These are phyloP conservation scores for Erythrocercus mccallii DNA, from an alignment of 2,113 vertebrate genomes.

Conservation along the genomic window DNA sequence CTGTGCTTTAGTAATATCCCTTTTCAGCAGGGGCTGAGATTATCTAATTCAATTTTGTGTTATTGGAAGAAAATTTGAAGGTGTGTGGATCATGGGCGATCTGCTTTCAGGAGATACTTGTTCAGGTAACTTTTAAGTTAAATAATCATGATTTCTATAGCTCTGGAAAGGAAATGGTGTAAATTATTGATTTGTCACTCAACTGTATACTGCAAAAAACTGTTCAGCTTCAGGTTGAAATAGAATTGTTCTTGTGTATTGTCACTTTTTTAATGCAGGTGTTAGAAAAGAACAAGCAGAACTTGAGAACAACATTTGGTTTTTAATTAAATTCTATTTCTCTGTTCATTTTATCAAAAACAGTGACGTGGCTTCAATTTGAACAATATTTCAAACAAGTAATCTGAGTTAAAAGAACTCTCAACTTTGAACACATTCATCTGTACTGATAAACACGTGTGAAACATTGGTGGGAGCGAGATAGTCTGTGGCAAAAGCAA, in stretches of 20 bases:
- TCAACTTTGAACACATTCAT: not conserved
- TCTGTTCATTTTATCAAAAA: not conserved
- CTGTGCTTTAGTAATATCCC: not conserved
- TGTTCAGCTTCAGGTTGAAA: not conserved
- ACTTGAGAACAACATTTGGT: not conserved
- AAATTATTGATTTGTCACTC: not conserved
- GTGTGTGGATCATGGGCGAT: fast-evolving
- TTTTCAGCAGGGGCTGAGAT: not conserved
- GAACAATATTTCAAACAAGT: not conserved
- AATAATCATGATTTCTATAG: not conserved
- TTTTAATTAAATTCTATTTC: not conserved
- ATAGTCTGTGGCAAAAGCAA: not conserved
- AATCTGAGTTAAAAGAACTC: not conserved
- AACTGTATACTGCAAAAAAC: not conserved
- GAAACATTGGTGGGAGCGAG: not conserved
- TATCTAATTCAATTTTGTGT: not conserved
- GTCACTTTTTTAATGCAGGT: not conserved
- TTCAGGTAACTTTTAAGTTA: not conserved
- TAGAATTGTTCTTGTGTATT: not conserved
- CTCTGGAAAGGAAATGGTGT: not conserved
- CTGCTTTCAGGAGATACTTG: not conserved
- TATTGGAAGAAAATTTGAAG: not conserved
- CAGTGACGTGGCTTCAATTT: not conserved
- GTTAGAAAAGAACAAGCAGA: not conserved
- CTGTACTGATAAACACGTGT: not conserved